Percentiles rank a stretch among this genome's conserved stretches.
Evolutionary conservation across 2,888 invertebrate species (phyloP).

Genomic region (Eudiplozoon nipponicum): DNA sequence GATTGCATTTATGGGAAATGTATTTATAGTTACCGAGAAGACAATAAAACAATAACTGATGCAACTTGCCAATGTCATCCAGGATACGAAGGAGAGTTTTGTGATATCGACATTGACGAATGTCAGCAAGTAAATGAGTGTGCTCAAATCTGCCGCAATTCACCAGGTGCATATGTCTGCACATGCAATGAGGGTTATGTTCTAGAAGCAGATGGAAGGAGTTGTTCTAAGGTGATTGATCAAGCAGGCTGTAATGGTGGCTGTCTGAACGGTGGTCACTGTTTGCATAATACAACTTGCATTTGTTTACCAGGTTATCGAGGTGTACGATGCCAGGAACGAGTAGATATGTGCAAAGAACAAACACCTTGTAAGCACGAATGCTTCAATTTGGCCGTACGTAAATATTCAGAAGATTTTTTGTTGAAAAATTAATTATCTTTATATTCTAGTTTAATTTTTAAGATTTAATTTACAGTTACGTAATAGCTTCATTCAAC

Average conservation of each 20-base stretch:
- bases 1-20: neutral
- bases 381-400: neutral
- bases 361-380: neutral
- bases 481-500: no score
- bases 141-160: constrained; percentile 10
- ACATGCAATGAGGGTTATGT: constrained; percentile 6
- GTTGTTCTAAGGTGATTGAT: neutral
- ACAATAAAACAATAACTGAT: neutral
- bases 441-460: no score
- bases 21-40: neutral
- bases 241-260: neutral
- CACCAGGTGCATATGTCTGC: constrained; percentile 3
- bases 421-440: no score
- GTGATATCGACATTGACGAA: constrained; percentile 8
- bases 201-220: neutral
- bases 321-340: constrained; percentile 1
- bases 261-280: constrained; percentile 1
- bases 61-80: neutral
- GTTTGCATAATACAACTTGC: neutral
- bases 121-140: neutral
- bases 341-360: neutral
- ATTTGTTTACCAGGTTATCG: neutral
- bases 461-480: no score
- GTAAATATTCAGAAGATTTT: no score
- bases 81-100: neutral